Conservation (phyloP, 2,113 vertebrate species). For the Lutjanus erythropterus region DNA sequence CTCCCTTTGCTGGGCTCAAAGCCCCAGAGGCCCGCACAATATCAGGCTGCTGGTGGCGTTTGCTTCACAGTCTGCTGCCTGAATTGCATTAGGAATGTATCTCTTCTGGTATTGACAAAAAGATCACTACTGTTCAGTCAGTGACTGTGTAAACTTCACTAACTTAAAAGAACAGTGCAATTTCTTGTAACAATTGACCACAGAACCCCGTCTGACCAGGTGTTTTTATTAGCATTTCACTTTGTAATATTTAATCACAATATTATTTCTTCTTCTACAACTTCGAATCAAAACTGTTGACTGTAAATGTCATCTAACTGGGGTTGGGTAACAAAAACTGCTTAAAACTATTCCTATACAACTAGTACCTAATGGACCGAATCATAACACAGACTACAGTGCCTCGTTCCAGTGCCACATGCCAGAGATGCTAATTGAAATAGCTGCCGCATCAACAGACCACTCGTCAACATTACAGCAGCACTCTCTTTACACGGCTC, state of each 20-base stretch:
- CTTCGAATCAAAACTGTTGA: background rate
- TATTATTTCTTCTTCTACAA: background rate
- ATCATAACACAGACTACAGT: too few species aligned
- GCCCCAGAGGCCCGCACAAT: conserved; percentile 42
- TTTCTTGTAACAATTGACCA: background rate
- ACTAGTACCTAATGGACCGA: too few species aligned
- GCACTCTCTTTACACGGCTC: too few species aligned
- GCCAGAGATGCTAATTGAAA: too few species aligned
- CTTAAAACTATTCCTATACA: too few species aligned
- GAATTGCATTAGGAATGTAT: conserved; percentile 13
- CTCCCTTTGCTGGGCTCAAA: conserved; percentile 48
- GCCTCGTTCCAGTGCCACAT: too few species aligned
- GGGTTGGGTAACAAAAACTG: too few species aligned
- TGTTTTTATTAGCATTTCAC: background rate
- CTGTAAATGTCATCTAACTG: background rate
- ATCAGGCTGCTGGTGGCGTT: conserved; percentile 49
- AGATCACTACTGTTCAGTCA: conserved; percentile 18
- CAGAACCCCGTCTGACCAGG: background rate
- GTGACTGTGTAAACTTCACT: background rate
- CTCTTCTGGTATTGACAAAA: conserved; percentile 13
- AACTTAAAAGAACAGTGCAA: background rate
- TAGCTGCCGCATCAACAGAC: too few species aligned
- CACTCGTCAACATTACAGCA: too few species aligned
- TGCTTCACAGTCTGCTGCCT: conserved; percentile 40
- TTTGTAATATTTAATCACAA: background rate